These are phyloP conservation scores for Anisognathus igniventris DNA, from an alignment of 2,797 vertebrate species.

Conservation along the genomic window DNA sequence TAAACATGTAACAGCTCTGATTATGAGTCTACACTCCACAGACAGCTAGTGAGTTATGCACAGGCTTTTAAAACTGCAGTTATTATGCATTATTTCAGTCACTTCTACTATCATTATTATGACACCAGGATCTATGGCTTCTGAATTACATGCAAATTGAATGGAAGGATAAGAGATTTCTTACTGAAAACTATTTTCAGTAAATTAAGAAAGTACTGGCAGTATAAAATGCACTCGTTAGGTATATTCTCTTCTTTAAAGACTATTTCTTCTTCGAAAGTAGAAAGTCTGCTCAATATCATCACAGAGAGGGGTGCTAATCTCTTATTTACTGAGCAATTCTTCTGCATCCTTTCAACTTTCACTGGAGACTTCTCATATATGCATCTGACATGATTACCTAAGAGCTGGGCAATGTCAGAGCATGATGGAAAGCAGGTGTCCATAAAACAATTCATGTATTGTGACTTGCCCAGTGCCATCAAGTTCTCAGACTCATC, in stretches of 20 bases:
- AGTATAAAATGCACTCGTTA: neutral
- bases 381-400: neutral
- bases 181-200: neutral
- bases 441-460: neutral
- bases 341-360: neutral
- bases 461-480: neutral
- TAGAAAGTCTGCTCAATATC: neutral
- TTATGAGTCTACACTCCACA: neutral
- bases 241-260: neutral
- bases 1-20: neutral
- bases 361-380: neutral
- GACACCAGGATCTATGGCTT: neutral
- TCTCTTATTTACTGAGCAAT: neutral
- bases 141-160: neutral
- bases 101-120: neutral
- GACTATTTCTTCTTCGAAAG: neutral
- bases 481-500: neutral
- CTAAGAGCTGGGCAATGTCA: neutral
- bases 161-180: neutral
- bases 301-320: neutral
- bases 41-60: neutral
- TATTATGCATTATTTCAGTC: neutral
- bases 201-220: neutral
- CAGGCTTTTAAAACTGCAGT: neutral
- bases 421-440: neutral